Evolutionary conservation across 2,888 invertebrate species (phyloP), one percentile per base, ranked within the genome.

Genomic region (Microdon myrmicae): DNA sequence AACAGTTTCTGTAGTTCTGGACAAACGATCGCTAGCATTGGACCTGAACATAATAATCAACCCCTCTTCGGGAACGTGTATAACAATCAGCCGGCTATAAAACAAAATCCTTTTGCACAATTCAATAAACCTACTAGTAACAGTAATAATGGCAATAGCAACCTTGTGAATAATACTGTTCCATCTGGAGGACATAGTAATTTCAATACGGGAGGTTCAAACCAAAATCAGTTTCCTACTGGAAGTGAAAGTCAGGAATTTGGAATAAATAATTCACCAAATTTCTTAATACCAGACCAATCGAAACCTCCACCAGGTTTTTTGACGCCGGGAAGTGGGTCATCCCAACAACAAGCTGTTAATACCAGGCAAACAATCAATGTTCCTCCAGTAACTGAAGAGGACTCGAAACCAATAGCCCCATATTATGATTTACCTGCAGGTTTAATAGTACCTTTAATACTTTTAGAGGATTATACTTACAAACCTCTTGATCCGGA

Each of bases 401-500:
- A 92, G 71, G 92, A 92, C 64, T 81, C 92, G 68, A 87, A 92
- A 81, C 96, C 96, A 16, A 89, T 91, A 16, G 90, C 93, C 71
- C 96, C 97, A 38, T 99, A 98, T 79, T 98, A 91, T 78, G 97
- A 98, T 77, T 83, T 98, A 67, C 98, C 99, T 2, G 97, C 98
- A 47, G 98, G 97, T 31, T 84, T 99, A 12, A 97, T 99, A 90
- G 96, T 96, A 51, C 95, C 97, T n/a, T 84, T 97, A 8, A 92
- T 99, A 58, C 92, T 92, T 85, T 81, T 94, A 70, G 95, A 95
- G 81, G 96, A 96, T 73, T 89, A 89, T 72, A 88, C 89, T 73
- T 98, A 97, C 80, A 89, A 88, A 72, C 86, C 96, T 0, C 81
- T 99, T 66, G 94, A 98, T 80, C 93, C 97, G 0, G 88, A 88